Evolutionary conservation across 2,113 vertebrate genomes (phyloP).

Genomic region (Neogale vison): DNA sequence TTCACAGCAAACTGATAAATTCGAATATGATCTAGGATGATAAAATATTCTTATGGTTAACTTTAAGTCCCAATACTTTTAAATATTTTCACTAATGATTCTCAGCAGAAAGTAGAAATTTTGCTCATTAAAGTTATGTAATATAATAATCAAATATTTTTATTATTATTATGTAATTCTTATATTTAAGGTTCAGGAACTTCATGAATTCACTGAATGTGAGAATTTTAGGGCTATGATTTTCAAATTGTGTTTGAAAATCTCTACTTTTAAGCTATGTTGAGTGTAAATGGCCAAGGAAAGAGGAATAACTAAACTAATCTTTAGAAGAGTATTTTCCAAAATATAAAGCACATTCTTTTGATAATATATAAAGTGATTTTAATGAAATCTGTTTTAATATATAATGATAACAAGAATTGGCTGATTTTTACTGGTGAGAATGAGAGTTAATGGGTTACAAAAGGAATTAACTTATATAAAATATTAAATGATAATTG

Average conservation of each 20-base stretch:
- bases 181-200: not conserved
- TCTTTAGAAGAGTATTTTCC: not conserved
- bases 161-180: not conserved
- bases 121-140: not conserved
- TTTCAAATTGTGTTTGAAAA: not conserved
- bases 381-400: not conserved
- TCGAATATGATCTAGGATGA: not conserved
- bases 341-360: not conserved
- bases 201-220: not conserved
- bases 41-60: slow-evolving; percentile 22
- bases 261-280: not conserved
- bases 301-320: not conserved
- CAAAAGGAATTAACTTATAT: not conserved
- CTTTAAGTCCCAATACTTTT: not conserved
- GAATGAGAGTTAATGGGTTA: not conserved
- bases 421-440: not conserved
- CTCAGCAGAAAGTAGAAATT: not conserved
- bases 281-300: not conserved
- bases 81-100: slow-evolving; percentile 19
- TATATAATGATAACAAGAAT: not conserved
- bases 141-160: not conserved
- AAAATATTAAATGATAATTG: not conserved
- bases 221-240: not conserved
- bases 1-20: not conserved
- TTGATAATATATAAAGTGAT: not conserved